Base-by-base conservation (phyloP, 2,888 invertebrate species). In the Hemicrepidius hirtus region DNA sequence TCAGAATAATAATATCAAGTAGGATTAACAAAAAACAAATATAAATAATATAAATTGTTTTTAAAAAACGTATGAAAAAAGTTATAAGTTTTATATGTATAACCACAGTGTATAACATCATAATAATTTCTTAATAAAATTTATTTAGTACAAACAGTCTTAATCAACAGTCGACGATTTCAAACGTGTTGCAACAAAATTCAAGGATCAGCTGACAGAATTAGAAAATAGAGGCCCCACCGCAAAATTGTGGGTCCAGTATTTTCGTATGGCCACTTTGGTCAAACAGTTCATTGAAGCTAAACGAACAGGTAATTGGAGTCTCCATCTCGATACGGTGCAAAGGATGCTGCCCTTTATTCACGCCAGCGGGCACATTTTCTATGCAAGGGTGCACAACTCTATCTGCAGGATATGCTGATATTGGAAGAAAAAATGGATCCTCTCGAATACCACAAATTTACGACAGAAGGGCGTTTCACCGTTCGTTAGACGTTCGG, bases 101-200 rank as follows among this genome's bases (percentile, higher is more conserved):
- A n/a, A n/a, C n/a, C n/a, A n/a, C n/a, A n/a, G n/a, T n/a, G n/a
- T n/a, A n/a, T n/a, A n/a, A n/a, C n/a, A n/a, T n/a, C n/a, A n/a
- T n/a, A n/a, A n/a, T n/a, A n/a, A n/a, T n/a, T n/a, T n/a, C n/a
- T n/a, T n/a, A n/a, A n/a, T n/a, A n/a, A n/a, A n/a, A n/a, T n/a
- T n/a, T n/a, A n/a, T n/a, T n/a, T n/a, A n/a, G n/a, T n/a, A n/a
- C n/a, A n/a, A n/a, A n/a, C n/a, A n/a, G n/a, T n/a, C n/a, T n/a
- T n/a, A n/a, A n/a, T n/a, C n/a, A n/a, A n/a, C n/a, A n/a, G n/a
- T n/a, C n/a, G n/a, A n/a, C n/a, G n/a, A n/a, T n/a, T n/a, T n/a
- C n/a, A n/a, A n/a, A n/a, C n/a, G n/a, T 28, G 28, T 28, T 87
- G 88, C 89, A 88, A 88, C 88, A 87, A 37, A 60, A 60, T 40